Base-by-base conservation (phyloP, 1,140 invertebrate genomes). In the Zaprionus tsacasi region DNA sequence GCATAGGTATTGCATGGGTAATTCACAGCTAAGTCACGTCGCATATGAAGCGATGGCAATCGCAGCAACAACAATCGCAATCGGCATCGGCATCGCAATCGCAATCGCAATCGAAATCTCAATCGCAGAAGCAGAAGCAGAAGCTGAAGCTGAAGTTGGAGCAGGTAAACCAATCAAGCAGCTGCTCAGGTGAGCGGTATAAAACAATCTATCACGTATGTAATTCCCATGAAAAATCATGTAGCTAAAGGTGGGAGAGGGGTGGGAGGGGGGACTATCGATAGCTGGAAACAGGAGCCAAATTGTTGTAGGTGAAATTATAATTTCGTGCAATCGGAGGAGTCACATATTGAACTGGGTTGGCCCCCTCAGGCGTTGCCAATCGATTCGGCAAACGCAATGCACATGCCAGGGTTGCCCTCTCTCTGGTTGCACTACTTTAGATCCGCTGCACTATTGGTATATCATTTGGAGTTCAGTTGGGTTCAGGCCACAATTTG, bases 221-320 rank as follows among this genome's bases (percentile, higher is more conserved):
- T 87, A 79, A 91, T 91, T 91, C 87, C 87, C 87, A 91, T 91
- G 87, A 91, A 91, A 76, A 91, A 83, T 82, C 73, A 50, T 68
- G 52, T 38, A 70, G 36, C 64, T 54, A 15, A 15, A 12, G 2
- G 6, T 15, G 17, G 3, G 54, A 30, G 48, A 15, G 10, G n/a
- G 15, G 25, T 25, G 12, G n/a, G 43, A 45, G 43, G 33, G 54
- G 43, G 10, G 17, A 35, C 52, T 30, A 36, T 13, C 21, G 33
- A 48, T 25, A n/a, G 15, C 8, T 60, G 8, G 82, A 88, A 81
- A 89, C 82, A 67, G 82, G 80, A 88, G 82, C 80, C 83, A 78
- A 88, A 87, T 88, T 88, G 85, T 88, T 88, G 85, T 76, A 83
- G 85, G 85, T 81, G 85, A 87, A 88, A 83, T 87, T 80, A 83